Evolutionary conservation across 2,113 vertebrate species (phyloP), one percentile per base, ranked within the genome.

Genomic region (Pseudorectes ferrugineus): DNA sequence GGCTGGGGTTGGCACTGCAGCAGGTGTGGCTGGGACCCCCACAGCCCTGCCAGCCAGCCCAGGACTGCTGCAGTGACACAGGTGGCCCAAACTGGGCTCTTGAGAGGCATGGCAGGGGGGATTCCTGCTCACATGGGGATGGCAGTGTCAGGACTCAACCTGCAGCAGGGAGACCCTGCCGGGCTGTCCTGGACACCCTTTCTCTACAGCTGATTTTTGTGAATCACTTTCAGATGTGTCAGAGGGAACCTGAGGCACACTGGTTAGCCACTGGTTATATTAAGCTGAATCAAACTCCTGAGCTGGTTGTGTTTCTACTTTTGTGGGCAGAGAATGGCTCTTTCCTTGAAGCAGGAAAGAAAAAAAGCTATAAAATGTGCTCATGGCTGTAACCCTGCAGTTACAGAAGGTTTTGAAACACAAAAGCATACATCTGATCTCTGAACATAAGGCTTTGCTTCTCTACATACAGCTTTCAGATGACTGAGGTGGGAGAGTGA

Each of bases 141-240:
- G 20, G 25, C 25, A 54, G 35, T 4, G 18, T 13, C 38, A 25
- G 35, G 31, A 45, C 31, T 52, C 43, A 31, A 6, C 6, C 9
- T 0, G 0, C 51, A 58, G 21, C 57, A 43, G n/a, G 25, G 2
- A 76, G 5, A n/a, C 18, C 10, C n/a, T 49, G 33, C 12, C 3
- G 2, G 18, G 40, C 12, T 85, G 28, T 38, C 9, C 35, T 28
- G 33, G 20, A n/a, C 58, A 17, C 6, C 4, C 13, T 62, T 68
- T 21, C 35, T 42, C 66, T 42, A 31, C 40, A 40, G 29, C 7
- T 42, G 35, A 11, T n/a, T 59, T 67, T 51, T 43, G 40, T 51
- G 19, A 42, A 43, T 59, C 31, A 11, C 25, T 29, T 51, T 40
- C 4, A 9, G 35, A 48, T 0, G 0, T 61, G 51, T 40, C 59